Evolutionary conservation across 92 coral and sea anemone species (phyloP).

Genomic region (Heliopora coerulea): DNA sequence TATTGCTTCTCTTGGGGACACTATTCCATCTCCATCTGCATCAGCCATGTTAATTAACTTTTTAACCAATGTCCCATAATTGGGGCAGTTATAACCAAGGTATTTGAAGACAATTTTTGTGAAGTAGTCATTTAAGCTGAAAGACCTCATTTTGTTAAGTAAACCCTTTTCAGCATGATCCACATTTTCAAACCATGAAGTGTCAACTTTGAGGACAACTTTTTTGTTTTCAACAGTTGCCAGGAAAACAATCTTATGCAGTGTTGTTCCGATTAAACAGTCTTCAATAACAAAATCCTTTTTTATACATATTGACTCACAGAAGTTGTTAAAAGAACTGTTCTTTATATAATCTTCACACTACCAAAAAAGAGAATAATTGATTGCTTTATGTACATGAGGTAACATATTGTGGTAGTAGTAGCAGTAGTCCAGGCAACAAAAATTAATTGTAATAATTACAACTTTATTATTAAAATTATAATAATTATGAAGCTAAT

Average conservation of each 20-base stretch:
- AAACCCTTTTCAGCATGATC: neutral
- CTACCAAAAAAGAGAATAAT: too few relatives aligned
- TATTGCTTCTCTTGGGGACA: neutral
- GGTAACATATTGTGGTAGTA: too few relatives aligned
- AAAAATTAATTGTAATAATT: too few relatives aligned
- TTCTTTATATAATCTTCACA: neutral
- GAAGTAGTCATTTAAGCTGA: neutral
- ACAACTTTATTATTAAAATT: too few relatives aligned
- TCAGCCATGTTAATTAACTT: conserved; percentile 1
- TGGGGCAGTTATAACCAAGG: conserved; percentile 9
- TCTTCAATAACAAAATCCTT: neutral
- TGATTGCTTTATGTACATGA: too few relatives aligned
- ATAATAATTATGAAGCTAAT: too few relatives aligned
- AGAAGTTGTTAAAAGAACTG: neutral
- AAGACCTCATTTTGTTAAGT: neutral
- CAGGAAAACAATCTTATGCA: neutral
- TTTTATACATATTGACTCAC: conserved; percentile 6
- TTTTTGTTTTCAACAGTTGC: neutral
- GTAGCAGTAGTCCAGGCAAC: too few relatives aligned
- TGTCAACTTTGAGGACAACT: too few relatives aligned
- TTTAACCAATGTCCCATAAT: neutral
- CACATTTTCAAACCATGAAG: too few relatives aligned
- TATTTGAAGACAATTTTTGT: neutral
- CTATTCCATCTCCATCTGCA: neutral
- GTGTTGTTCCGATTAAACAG: neutral